Evolutionary conservation across 2,888 invertebrate genomes (phyloP).

Genomic region (Petrolisthes cinctipes): DNA sequence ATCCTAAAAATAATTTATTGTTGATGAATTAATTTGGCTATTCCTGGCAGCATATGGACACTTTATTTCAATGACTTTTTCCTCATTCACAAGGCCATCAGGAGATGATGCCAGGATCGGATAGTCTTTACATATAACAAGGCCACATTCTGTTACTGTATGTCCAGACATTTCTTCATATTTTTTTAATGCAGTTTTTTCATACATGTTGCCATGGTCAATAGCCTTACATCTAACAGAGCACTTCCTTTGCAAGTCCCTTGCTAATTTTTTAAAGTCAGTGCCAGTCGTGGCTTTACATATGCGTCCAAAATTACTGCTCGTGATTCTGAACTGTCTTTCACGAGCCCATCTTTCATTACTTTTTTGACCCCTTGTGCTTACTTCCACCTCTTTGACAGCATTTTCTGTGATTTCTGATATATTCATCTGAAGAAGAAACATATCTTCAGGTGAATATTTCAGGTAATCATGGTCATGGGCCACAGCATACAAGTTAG

Average conservation of each 20-base stretch:
- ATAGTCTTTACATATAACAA: not conserved
- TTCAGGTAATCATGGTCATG: not conserved
- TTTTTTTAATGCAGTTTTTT: not conserved
- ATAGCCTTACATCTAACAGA: not conserved
- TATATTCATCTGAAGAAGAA: not conserved
- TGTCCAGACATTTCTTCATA: not conserved
- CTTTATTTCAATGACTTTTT: not conserved
- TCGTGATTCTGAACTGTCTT: not conserved
- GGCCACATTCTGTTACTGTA: not conserved
- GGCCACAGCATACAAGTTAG: not conserved
- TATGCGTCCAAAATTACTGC: not conserved
- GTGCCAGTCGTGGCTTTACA: not conserved
- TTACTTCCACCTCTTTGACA: not conserved
- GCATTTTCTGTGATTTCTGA: not conserved
- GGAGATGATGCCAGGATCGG: not conserved
- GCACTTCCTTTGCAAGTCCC: not conserved
- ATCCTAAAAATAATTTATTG: not conserved
- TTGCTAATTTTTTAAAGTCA: not conserved
- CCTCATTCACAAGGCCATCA: not conserved
- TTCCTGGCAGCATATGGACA: not conserved
- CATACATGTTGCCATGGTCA: not conserved
- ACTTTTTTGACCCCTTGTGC: not conserved
- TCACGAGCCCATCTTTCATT: not conserved
- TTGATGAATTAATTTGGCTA: not conserved
- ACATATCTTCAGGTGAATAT: not conserved